Base-by-base conservation (phyloP, 1,140 invertebrate genomes). In the Amyelois transitella region DNA sequence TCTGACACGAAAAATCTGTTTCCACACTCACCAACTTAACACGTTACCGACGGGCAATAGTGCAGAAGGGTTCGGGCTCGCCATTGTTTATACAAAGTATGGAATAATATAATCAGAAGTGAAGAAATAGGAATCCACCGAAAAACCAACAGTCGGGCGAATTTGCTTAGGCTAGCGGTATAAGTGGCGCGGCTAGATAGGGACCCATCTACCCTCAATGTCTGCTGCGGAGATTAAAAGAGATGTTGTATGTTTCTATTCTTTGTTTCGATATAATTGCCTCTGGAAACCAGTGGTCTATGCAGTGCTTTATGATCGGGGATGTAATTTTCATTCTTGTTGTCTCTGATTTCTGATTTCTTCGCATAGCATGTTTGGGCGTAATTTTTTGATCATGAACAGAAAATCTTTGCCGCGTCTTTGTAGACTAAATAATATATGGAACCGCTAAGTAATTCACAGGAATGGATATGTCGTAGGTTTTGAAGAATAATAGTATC, bases 111-210 rank as follows among this genome's bases (percentile, higher is more conserved):
- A 85, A 86, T 86, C 85, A 85, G 81, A 81, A 82, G 81, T 86
- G 83, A 88, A 88, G 85, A 88, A 86, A 86, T 82, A 85, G 82
- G 76, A 86, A 81, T 87, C 79, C 77, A 67, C 49, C 67, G 77
- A 86, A 88, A 88, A 88, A 88, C 67, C 82, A 88, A 88, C 85
- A 88, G 70, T 38, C 32, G 69, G 77, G 47, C 75, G 78, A 86
- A 87, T 88, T 88, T 88, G 85, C 85, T 88, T 86, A 88, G 85
- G 82, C 75, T 75, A 85, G 80, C 78, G 82, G 78, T 79, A 84
- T 81, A 79, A 85, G 81, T 85, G 80, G 75, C 67, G 67, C 47
- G n/a, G 67, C 54, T 66, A 70, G 80, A 76, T 80, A 75, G 62
- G 69, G 64, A 63, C 18, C 45, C 58, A 51, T 55, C 58, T 28